Base-by-base conservation (phyloP, 2,888 invertebrate genomes). In the Craniophora ligustri region DNA sequence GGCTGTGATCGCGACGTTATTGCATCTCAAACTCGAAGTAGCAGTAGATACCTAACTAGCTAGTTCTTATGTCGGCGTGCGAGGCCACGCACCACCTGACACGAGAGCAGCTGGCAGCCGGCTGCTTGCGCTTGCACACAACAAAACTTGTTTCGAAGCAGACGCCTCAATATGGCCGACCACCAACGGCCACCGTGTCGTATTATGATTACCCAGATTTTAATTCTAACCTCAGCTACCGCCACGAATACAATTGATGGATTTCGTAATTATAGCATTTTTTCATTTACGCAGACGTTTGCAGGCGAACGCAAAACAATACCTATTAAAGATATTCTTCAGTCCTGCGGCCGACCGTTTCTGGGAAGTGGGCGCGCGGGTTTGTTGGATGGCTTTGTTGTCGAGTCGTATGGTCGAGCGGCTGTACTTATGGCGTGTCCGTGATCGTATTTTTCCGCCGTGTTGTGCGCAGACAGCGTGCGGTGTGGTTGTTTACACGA, bases 81-180 rank as follows among this genome's bases (percentile, higher is more conserved):
- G 84, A 87, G 87, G 87, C 85, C 87, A 82, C 88, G 78, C 81
- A 88, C 87, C 92, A 92, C 90, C 91, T 91, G 92, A 92, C 89
- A 82, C 79, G 79, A 85, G 79, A 84, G 82, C 91, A 91, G 91
- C 89, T 91, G 91, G 85, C 89, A 79, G 87, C 87, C 90, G 89
- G 88, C 80, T 85, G 86, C 84, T 81, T 85, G 84, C 85, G 86
- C 82, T 80, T 85, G 87, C 82, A 83, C 83, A 83, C 83, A 81
- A 84, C 85, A 75, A 90, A 92, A 92, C 92, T 88, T 76, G 92
- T 92, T 92, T 91, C 80, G 75, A 86, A 86, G 83, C 87, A 89
- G 81, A 85, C 86, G 83, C 80, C 85, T 78, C 86, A 87, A 88
- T 83, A 89, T 88, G 88, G 87, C 88, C 76, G 87, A 75, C 81